Evolutionary conservation across 2,113 vertebrate species (phyloP).

Genomic region (Oceanites oceanicus): DNA sequence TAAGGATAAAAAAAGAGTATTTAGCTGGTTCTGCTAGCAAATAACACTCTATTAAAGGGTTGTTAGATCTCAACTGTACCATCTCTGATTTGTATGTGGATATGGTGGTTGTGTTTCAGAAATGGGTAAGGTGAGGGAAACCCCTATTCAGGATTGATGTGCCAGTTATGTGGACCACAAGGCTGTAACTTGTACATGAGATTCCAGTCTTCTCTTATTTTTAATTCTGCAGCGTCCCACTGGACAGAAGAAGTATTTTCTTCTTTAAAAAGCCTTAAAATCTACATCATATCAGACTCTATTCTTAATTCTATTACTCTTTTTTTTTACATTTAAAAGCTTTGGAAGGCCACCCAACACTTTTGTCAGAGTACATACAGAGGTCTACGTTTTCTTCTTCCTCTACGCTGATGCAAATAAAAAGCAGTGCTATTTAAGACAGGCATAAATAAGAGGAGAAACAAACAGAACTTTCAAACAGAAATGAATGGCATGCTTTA

Average conservation of each 20-base stretch:
- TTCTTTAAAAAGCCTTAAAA: neutral
- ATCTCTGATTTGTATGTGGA: neutral
- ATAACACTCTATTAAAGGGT: neutral
- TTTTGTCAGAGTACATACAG: neutral
- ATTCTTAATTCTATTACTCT: neutral
- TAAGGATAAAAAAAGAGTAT: neutral
- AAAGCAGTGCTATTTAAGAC: neutral
- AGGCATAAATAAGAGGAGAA: neutral
- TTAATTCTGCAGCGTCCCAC: neutral
- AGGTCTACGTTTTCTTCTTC: neutral
- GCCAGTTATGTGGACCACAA: neutral
- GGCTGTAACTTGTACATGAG: neutral
- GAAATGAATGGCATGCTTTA: neutral
- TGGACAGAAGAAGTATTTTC: neutral
- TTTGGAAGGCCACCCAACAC: neutral
- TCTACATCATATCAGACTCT: neutral
- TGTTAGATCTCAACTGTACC: neutral
- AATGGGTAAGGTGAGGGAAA: neutral
- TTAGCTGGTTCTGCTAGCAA: neutral
- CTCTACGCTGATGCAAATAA: neutral
- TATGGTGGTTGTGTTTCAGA: neutral
- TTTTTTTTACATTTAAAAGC: neutral
- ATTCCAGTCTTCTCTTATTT: neutral
- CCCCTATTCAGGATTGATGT: neutral
- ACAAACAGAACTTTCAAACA: neutral